Percentiles rank a stretch among this genome's conserved stretches.
Evolutionary conservation across 2,113 vertebrate species (phyloP).

Genomic region (Datnioides undecimradiatus): DNA sequence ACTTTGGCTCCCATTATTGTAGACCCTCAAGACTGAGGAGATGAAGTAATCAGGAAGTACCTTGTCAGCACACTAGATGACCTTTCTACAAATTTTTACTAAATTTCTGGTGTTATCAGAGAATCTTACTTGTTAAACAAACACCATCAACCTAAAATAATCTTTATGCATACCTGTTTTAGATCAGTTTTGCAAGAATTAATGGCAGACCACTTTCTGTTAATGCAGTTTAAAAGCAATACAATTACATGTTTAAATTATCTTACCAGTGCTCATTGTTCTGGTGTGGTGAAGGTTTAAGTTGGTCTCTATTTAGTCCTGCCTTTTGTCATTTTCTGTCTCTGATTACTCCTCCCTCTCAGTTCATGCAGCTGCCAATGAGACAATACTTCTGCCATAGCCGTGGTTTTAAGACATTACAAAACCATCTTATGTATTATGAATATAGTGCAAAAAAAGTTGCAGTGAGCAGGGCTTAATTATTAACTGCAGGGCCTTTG

Average conservation of each 20-base stretch:
- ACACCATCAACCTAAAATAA: too few relatives aligned
- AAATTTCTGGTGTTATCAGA: not conserved
- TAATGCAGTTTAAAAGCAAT: not conserved
- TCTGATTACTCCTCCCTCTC: conserved; percentile 35
- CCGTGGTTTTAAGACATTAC: not conserved
- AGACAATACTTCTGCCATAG: not conserved
- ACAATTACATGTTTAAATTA: not conserved
- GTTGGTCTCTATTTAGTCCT: not conserved
- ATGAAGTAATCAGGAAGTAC: not conserved
- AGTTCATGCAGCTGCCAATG: conserved; percentile 5
- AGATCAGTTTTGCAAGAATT: not conserved
- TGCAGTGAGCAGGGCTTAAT: too few relatives aligned
- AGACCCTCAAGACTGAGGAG: not conserved
- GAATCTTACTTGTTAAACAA: not conserved
- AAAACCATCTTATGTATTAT: too few relatives aligned
- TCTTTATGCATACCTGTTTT: not conserved
- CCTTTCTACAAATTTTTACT: not conserved
- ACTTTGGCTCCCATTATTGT: not conserved
- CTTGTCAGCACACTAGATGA: not conserved
- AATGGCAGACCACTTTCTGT: not conserved
- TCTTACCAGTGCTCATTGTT: conserved; percentile 60
- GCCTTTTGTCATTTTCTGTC: not conserved
- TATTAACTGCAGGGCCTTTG: not conserved
- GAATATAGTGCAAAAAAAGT: too few relatives aligned
- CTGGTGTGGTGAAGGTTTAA: not conserved